Conservation (phyloP, 2,888 invertebrate species). For the Pachycephus smyrnensis region DNA sequence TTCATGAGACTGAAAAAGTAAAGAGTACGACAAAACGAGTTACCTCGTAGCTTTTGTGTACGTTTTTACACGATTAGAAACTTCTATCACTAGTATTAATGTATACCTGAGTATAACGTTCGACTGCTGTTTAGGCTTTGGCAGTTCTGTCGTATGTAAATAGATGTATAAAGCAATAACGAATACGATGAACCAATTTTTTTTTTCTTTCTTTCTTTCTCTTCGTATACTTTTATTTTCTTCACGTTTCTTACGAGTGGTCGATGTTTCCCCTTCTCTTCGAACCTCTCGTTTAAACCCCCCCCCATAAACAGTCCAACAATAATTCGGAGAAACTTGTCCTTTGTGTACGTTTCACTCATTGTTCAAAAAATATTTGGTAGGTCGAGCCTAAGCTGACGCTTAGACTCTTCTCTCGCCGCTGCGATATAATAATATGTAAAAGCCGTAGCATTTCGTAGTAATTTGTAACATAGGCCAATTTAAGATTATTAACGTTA, state of each 20-base stretch:
- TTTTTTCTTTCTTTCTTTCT: slow-evolving; percentile 26
- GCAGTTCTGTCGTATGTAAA: slow-evolving; percentile 42
- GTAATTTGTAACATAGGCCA: slow-evolving; percentile 46
- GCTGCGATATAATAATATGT: slow-evolving; percentile 24
- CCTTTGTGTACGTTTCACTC: neutral
- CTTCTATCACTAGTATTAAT: slow-evolving; percentile 55
- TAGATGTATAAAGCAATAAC: slow-evolving; percentile 56
- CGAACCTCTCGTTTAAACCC: neutral
- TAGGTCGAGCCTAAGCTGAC: slow-evolving; percentile 12
- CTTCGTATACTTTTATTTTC: neutral
- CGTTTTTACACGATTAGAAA: slow-evolving; percentile 49
- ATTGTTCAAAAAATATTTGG: slow-evolving; percentile 10
- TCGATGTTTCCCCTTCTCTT: slow-evolving; percentile 15
- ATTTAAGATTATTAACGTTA: slow-evolving; percentile 54
- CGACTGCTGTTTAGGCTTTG: slow-evolving; percentile 10
- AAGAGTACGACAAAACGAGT: slow-evolving; percentile 59
- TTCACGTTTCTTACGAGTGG: slow-evolving; percentile 30
- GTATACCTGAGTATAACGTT: slow-evolving; percentile 44
- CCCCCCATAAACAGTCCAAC: neutral
- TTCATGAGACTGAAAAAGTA: slow-evolving; percentile 26
- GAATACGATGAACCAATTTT: slow-evolving; percentile 31
- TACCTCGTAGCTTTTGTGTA: slow-evolving; percentile 61
- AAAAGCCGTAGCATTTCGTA: slow-evolving; percentile 37
- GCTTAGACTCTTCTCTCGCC: slow-evolving; percentile 20
- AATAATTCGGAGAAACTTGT: neutral